Percentiles rank a stretch among this genome's conserved stretches.
Evolutionary conservation across 1,140 invertebrate species (phyloP).

Genomic region (Micrasema minimum): DNA sequence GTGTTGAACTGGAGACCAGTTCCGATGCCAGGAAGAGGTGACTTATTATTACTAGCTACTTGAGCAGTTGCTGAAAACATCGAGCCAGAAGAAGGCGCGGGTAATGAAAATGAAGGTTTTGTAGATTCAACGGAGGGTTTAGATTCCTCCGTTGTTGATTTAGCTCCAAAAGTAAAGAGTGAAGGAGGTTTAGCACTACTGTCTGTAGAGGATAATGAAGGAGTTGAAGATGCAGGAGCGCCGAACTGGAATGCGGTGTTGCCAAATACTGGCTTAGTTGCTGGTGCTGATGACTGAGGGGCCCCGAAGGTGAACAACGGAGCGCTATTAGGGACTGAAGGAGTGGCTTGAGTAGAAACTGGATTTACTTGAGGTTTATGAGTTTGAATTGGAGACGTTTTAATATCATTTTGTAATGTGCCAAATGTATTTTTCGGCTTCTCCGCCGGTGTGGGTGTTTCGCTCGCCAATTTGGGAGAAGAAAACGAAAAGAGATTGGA

Average conservation of each 20-base stretch:
- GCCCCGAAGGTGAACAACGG: constrained; percentile 42
- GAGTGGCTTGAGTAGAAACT: too few relatives aligned
- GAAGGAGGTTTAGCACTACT: neutral
- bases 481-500: constrained; percentile 26
- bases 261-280: constrained; percentile 32
- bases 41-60: neutral
- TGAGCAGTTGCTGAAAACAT: constrained; percentile 24
- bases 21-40: neutral
- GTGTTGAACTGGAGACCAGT: constrained; percentile 8
- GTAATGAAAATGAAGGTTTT: constrained; percentile 26
- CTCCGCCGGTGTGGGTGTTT: constrained; percentile 11
- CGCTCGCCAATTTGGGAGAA: constrained; percentile 14
- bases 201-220: neutral
- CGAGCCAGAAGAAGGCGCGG: constrained; percentile 1
- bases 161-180: neutral
- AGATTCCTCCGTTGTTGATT: neutral
- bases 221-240: neutral
- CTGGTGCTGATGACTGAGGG: neutral
- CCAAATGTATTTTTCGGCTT: constrained; percentile 19
- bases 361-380: too few relatives aligned
- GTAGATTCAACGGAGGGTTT: too few relatives aligned
- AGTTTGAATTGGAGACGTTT: constrained; percentile 2
- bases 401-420: neutral
- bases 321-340: constrained; percentile 30
- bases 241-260: constrained; percentile 26